Percentiles rank a stretch among this genome's conserved stretches.
These are phyloP conservation scores for Rhinolophus ferrumequinum DNA, from an alignment of 2,113 vertebrate genomes.

Conservation along the genomic window DNA sequence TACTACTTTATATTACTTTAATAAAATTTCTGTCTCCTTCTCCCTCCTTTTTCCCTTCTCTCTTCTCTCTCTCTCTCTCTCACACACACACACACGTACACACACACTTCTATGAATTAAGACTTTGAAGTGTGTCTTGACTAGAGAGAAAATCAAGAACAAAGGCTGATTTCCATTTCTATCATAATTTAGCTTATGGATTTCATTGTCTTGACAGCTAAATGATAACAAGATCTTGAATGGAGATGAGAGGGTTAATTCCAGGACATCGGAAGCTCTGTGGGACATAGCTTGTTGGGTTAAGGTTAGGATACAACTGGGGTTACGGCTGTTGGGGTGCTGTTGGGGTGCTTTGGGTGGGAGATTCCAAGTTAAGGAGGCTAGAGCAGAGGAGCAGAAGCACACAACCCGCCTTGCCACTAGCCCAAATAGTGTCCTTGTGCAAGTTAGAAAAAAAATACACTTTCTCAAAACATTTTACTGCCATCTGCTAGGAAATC, in stretches of 20 bases:
- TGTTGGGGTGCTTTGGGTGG: background rate
- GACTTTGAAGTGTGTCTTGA: background rate
- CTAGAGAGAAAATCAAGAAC: conserved; percentile 26
- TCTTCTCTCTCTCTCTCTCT: background rate
- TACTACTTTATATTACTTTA: background rate
- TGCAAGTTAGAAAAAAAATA: background rate
- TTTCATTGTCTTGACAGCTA: background rate
- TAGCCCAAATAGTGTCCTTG: background rate
- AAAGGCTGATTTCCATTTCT: background rate
- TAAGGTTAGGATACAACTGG: background rate
- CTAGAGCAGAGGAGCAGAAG: background rate
- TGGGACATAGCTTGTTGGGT: background rate
- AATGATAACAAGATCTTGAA: background rate
- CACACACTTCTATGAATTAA: background rate
- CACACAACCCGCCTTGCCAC: background rate
- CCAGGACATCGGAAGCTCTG: background rate
- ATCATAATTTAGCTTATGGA: background rate
- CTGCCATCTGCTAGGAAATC: background rate
- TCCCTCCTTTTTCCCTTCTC: background rate
- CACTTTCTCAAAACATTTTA: background rate
- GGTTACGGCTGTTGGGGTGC: background rate
- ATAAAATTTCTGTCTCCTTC: background rate
- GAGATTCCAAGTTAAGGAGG: background rate
- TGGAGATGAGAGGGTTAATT: background rate
- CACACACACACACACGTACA: background rate